Base-by-base conservation (phyloP, 2,888 invertebrate species). In the Nephrocerus scutellatus region DNA sequence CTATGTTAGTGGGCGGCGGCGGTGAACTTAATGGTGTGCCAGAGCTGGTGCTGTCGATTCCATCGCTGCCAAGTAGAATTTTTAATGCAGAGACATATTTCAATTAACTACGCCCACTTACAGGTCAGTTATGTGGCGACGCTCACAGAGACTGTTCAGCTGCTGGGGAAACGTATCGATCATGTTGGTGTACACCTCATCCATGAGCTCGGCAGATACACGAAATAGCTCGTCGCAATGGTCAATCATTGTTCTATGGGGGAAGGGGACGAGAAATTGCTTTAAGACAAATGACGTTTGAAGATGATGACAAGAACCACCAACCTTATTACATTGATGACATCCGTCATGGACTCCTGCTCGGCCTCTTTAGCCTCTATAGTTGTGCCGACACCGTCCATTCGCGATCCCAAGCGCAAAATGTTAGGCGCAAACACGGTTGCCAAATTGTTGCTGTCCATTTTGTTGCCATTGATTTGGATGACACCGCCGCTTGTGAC, bases 401-500 rank as follows among this genome's bases (percentile, higher is more conserved):
- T 81, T 26, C 41, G 43, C 9, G 41, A 13, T 50, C 82, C 77
- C 56, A 78, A 80, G 58, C 91, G 89, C 37, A 95, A 75, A 55
- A 95, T 85, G 58, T 92, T 95, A 1, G 95, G 95, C 3, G 93
- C 93, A 66, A 95, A 90, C 24, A 95, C 78, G 1, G 91, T 93
- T 0, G 95, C 93, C 46, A 95, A 71, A 66, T 93, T 95, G 36
- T 80, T 83, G 29, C 86, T 81, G 66, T 92, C 89, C 95, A 95
- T 95, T 72, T 87, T 90, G 71, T 93, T 93, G 2, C 93, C 93
- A 10, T 20, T 41, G 14, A 53, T 44, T 14, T 59, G 48, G 25
- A 60, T 36, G 9, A 35, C 52, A 6, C 62, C 64, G 12, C 34
- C 16, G 29, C 30, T 38, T n/a, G 41, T 41, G 9, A 36, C 46